These are phyloP conservation scores for Villa cingulata DNA, from an alignment of 2,888 invertebrate genomes.

Conservation along the genomic window DNA sequence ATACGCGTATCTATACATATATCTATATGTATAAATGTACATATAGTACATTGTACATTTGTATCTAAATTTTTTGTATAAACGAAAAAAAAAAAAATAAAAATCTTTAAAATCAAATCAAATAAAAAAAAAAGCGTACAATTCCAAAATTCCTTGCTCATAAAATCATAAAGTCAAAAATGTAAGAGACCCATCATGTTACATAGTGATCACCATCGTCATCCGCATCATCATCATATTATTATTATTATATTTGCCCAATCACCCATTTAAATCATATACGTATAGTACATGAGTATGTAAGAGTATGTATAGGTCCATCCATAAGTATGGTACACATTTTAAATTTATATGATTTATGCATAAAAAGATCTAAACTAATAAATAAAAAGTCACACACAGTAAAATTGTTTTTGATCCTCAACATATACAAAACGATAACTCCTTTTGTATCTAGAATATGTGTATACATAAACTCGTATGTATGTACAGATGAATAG, in stretches of 20 bases:
- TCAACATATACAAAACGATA: background rate
- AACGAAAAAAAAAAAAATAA: background rate
- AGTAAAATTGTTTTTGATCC: background rate
- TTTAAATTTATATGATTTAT: conserved; percentile 30
- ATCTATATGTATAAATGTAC: too few species aligned
- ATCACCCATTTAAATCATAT: background rate
- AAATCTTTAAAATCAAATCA: background rate
- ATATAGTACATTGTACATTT: background rate
- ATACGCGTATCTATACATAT: too few species aligned
- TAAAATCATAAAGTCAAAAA: conserved; percentile 4
- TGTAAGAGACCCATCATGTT: background rate
- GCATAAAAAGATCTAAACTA: conserved; percentile 25
- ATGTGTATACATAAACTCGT: background rate
- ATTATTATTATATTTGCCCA: too few species aligned
- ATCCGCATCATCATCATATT: background rate
- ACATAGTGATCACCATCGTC: background rate
- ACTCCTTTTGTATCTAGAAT: background rate
- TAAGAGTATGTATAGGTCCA: too few species aligned
- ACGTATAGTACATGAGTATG: background rate
- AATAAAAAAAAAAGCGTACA: background rate
- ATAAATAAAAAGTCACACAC: conserved; percentile 21
- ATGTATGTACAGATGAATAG: background rate
- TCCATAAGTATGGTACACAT: too few species aligned
- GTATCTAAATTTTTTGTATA: background rate
- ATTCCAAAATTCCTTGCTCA: conserved; percentile 6